Conservation (phyloP, 2,113 vertebrate species). For the Physeter macrocephalus region DNA sequence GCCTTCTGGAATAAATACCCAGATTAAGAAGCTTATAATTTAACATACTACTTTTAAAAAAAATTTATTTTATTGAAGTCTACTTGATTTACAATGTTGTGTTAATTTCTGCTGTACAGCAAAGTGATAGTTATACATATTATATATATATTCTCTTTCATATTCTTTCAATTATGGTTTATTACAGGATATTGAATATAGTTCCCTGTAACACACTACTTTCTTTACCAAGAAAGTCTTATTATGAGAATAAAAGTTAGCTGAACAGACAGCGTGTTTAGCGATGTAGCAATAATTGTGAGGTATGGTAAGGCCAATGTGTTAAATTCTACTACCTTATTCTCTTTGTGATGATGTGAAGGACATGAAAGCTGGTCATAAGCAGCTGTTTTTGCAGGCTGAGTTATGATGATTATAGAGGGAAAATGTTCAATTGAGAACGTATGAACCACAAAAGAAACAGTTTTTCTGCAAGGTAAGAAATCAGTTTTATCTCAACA, state of each 20-base stretch:
- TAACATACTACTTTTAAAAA: not conserved
- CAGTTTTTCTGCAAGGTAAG: not conserved
- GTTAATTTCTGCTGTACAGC: not conserved
- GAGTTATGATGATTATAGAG: not conserved
- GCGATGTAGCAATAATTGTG: not conserved
- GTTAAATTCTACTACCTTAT: not conserved
- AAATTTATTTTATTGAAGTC: not conserved
- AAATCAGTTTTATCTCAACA: not conserved
- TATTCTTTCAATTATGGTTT: not conserved
- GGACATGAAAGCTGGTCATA: not conserved
- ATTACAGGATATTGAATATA: not conserved
- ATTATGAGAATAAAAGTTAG: conserved; percentile 21
- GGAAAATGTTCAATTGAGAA: not conserved
- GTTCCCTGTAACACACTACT: not conserved
- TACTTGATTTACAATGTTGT: not conserved
- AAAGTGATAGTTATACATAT: not conserved
- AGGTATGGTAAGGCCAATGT: not conserved
- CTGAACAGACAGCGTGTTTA: not conserved
- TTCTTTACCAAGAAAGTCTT: not conserved
- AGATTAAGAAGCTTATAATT: not conserved
- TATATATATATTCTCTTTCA: not conserved
- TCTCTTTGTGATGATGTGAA: not conserved
- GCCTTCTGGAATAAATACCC: not conserved
- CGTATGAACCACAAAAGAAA: not conserved
- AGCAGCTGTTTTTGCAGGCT: not conserved